phyloP scores from a whole-genome alignment of 92 coral and sea anemone species.

The Zoanthus sociatus region DNA sequence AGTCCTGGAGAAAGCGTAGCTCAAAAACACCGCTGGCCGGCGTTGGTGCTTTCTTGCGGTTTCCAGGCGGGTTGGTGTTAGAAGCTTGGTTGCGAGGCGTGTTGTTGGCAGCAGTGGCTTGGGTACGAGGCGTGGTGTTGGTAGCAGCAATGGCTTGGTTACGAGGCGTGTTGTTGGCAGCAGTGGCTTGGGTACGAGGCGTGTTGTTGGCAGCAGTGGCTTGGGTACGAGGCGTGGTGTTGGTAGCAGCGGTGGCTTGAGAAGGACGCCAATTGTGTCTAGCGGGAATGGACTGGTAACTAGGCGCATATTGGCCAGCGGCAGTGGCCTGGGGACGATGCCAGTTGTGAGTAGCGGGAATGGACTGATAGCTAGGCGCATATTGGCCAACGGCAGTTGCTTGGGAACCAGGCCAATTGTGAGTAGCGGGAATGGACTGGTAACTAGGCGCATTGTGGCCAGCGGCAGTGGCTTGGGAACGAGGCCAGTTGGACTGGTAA shows the following conservation, averaged over 20 bases:
- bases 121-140: constrained; percentile 28
- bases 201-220: constrained; percentile 17
- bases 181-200: not conserved
- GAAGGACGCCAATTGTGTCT: constrained; percentile 11
- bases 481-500: constrained; percentile 15
- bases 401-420: constrained; percentile 14
- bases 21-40: constrained; percentile 47
- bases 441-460: constrained; percentile 15
- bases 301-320: constrained; percentile 12
- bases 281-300: constrained; percentile 12
- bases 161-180: constrained; percentile 28
- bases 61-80: constrained; percentile 22
- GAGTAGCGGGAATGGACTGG: constrained; percentile 13
- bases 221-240: constrained; percentile 20
- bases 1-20: constrained; percentile 46
- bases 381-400: constrained; percentile 8
- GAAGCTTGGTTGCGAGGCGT: constrained; percentile 10
- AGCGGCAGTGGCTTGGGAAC: constrained; percentile 13
- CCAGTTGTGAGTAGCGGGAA: constrained; percentile 15
- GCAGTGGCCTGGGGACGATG: constrained; percentile 17
- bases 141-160: not conserved
- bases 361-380: constrained; percentile 9
- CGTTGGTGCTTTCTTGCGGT: constrained; percentile 36
- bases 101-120: constrained; percentile 17
- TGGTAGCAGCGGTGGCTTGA: constrained; percentile 16